Conservation (phyloP, 2,888 invertebrate species). For the Acronicta alni region DNA sequence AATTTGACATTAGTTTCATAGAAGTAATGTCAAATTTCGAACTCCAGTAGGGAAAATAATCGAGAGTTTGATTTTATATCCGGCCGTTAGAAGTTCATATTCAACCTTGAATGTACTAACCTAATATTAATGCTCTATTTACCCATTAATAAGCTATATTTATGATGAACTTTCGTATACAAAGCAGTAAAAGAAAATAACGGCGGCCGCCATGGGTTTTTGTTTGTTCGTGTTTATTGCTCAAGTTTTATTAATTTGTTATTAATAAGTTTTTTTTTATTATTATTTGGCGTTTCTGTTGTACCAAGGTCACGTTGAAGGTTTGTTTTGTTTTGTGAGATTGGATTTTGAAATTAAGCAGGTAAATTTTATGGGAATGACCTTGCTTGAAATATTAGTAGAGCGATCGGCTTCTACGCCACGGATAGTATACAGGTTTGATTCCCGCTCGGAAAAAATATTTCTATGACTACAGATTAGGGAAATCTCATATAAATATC, state of each 20-base stretch:
- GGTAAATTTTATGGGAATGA: neutral
- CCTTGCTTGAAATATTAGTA: no score
- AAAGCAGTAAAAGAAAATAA: slow-evolving; percentile 17
- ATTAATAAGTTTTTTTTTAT: slow-evolving; percentile 24
- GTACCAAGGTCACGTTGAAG: slow-evolving; percentile 16
- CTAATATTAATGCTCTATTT: slow-evolving; percentile 7
- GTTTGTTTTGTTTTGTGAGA: slow-evolving; percentile 10
- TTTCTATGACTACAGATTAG: no score
- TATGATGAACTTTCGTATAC: slow-evolving; percentile 26
- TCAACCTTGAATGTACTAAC: slow-evolving; percentile 8
- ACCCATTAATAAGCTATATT: slow-evolving; percentile 37
- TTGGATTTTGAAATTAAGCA: slow-evolving; percentile 7
- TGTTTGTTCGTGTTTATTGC: neutral
- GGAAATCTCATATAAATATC: no score
- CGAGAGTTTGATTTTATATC: no score
- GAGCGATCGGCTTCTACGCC: no score
- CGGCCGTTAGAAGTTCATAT: neutral
- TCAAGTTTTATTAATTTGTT: slow-evolving; percentile 6
- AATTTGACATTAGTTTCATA: no score
- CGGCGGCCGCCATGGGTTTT: neutral
- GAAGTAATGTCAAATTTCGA: no score
- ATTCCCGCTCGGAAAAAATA: no score
- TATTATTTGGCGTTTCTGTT: slow-evolving; percentile 8
- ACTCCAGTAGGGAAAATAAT: no score
- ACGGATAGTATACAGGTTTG: no score